Conservation (phyloP, 2,797 vertebrate species). For the Acridotheres tristis region DNA sequence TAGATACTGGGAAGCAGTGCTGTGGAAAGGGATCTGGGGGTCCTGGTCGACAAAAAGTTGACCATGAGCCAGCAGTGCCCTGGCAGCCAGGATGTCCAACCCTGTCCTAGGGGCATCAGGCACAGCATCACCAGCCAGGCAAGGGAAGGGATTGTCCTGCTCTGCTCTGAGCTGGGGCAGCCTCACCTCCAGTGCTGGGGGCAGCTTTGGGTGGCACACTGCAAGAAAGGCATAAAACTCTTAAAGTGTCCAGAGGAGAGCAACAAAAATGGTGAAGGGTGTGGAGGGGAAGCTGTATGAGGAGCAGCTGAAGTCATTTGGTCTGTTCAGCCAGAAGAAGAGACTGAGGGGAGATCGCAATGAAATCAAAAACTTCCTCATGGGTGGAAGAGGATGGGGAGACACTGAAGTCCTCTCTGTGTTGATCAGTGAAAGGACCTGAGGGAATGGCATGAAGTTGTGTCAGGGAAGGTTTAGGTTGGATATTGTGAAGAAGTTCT, state of each 20-base stretch:
- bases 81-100: fast-evolving
- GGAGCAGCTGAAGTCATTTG: not conserved
- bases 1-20: not conserved
- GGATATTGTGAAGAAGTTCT: not conserved
- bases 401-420: no score
- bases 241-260: not conserved
- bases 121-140: fast-evolving
- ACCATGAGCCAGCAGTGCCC: not conserved
- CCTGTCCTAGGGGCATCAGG: fast-evolving
- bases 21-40: not conserved
- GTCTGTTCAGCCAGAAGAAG: not conserved
- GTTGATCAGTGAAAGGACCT: not conserved
- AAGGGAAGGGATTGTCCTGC: not conserved
- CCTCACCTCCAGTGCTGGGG: fast-evolving
- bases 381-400: not conserved
- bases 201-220: fast-evolving
- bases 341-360: fast-evolving
- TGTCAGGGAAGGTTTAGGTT: not conserved
- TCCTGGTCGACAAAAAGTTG: fast-evolving
- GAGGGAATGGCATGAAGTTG: not conserved
- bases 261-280: not conserved
- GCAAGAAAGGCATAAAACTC: fast-evolving
- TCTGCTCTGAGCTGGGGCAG: fast-evolving
- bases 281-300: fast-evolving
- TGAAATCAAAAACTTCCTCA: not conserved